Evolutionary conservation across 2,113 vertebrate species (phyloP).

Genomic region (Pseudopodoces humilis): DNA sequence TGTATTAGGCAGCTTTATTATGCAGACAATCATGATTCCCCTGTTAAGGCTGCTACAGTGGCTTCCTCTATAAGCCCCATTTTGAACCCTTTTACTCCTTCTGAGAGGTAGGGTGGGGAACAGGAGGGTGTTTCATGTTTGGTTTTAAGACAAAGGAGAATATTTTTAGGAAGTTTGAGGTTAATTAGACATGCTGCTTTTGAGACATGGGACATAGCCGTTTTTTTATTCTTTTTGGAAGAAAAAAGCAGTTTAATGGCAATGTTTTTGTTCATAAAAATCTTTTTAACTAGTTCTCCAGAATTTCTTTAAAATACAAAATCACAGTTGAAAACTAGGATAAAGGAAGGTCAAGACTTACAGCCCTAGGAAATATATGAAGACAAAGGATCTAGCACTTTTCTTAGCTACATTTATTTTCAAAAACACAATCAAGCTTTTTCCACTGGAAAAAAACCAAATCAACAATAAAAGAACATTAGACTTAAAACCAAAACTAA

Average conservation of each 20-base stretch:
- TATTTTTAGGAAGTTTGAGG: slow-evolving; percentile 68
- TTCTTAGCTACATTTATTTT: not conserved
- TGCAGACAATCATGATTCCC: not conserved
- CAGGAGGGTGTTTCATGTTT: slow-evolving; percentile 62
- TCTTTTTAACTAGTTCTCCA: slow-evolving; percentile 4
- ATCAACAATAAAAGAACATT: not conserved
- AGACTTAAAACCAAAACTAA: slow-evolving; percentile 13
- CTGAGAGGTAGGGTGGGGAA: slow-evolving; percentile 32
- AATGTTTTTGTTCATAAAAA: not conserved
- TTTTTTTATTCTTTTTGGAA: slow-evolving; percentile 22
- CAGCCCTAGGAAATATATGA: not conserved
- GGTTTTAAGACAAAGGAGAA: slow-evolving; percentile 58
- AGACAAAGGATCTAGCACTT: not conserved
- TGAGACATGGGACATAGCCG: slow-evolving; percentile 25
- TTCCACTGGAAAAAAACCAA: not conserved
- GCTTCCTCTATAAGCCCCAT: not conserved
- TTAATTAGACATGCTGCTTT: slow-evolving; percentile 58
- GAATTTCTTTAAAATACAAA: slow-evolving; percentile 4
- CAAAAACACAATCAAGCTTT: not conserved
- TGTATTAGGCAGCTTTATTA: slow-evolving; percentile 50
- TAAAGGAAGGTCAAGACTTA: slow-evolving; percentile 9
- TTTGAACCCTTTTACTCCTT: slow-evolving; percentile 11
- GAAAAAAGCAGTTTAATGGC: slow-evolving; percentile 10
- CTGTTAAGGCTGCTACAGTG: not conserved
- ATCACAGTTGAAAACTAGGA: not conserved